Base-by-base conservation (phyloP, 2,797 vertebrate genomes). In the Buphagus erythrorhynchus region DNA sequence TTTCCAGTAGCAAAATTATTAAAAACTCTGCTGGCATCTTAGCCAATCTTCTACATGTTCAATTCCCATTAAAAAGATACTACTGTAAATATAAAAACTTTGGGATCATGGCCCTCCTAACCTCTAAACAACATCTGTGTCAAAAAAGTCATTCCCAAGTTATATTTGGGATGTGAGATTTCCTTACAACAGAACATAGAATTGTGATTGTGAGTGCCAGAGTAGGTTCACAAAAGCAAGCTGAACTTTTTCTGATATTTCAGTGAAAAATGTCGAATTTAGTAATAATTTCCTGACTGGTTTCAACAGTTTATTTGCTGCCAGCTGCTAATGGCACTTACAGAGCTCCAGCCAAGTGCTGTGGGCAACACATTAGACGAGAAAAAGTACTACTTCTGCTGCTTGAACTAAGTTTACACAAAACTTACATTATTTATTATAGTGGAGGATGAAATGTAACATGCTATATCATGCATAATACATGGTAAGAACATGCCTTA, bases 401-500 rank as follows among this genome's bases (percentile, higher is more conserved):
- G 35, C 63, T 88, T 76, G 85, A 94, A 86, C 74, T 67, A 90
- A 88, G 54, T 66, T 82, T 75, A 72, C 73, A 61, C 42, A 79
- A 38, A 88, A 74, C 31, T 67, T 93, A n/a, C 58, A 84, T 95
- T 90, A 94, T 85, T 95, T 88, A 92, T 81, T 73, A 91, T 28
- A 90, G 63, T 35, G 52, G 5, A 69, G 83, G 93, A 88, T 95
- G 96, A 93, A 73, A 85, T 15, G 65, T 85, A 93, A 79, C 95
- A 94, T 90, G 82, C 85, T 75, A 76, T 75, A 76, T 96, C 96
- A 95, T 95, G 91, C 95, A 94, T 94, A 95, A 95, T 84, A 95
- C 91, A 90, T 88, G 55, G 76, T 36, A 96, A 82, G 71, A 85
- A 94, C 94, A 96, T 92, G 91, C 91, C 92, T 86, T 85, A 84